Evolutionary conservation across 2,797 vertebrate genomes (phyloP).

Genomic region (Pteronotus mesoamericanus): DNA sequence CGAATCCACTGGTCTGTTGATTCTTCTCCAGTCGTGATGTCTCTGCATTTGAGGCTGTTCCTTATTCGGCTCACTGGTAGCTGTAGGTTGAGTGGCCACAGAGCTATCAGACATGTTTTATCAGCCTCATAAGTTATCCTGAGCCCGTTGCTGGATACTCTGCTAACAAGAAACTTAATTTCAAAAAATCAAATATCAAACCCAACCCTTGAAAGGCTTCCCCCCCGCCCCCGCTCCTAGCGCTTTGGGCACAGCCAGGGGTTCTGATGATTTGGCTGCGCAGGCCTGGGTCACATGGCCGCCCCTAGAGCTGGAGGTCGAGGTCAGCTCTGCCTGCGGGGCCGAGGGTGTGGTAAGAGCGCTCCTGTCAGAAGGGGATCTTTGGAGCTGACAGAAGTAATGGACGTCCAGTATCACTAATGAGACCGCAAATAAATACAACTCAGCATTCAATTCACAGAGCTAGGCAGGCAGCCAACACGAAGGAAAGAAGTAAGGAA

Average conservation of each 20-base stretch:
- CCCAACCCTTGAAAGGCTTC: not conserved
- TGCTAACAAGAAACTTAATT: not conserved
- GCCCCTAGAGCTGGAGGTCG: not conserved
- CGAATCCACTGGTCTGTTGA: not conserved
- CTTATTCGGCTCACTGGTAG: not conserved
- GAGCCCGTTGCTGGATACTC: not conserved
- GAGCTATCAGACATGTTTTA: not conserved
- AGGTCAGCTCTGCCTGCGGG: not conserved
- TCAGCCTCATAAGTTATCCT: not conserved
- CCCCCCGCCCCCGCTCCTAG: not conserved
- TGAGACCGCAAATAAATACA: constrained; percentile 20
- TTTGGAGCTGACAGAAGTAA: not conserved
- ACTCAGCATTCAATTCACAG: not conserved
- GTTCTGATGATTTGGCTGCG: not conserved
- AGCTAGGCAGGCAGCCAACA: constrained; percentile 16
- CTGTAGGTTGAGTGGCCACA: not conserved
- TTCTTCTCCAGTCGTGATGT: not conserved
- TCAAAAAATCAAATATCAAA: not conserved
- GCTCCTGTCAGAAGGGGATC: not conserved
- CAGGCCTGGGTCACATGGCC: not conserved
- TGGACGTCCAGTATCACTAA: not conserved
- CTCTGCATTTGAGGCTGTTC: not conserved
- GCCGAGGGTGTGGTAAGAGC: not conserved
- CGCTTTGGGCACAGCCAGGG: not conserved
- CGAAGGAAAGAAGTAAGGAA: not conserved